Conservation (phyloP, 1,140 invertebrate species). For the Copidosoma floridanum region DNA sequence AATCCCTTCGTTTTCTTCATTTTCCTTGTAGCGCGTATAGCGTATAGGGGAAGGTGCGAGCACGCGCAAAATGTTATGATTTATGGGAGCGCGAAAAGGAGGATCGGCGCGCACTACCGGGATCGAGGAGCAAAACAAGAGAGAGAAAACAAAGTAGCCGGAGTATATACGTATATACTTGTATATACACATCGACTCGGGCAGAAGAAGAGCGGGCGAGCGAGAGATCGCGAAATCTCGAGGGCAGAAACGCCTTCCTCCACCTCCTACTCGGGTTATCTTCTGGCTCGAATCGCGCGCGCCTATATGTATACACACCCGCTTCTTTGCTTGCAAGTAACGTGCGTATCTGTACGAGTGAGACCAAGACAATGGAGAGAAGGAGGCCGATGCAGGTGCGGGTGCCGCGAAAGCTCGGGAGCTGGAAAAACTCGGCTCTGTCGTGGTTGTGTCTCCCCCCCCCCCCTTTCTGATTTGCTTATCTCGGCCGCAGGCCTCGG, state of each 20-base stretch:
- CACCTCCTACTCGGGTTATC: not conserved
- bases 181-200: too few relatives aligned
- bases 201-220: not conserved
- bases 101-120: not conserved
- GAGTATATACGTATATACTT: too few relatives aligned
- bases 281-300: not conserved
- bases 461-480: constrained; percentile 26
- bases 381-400: constrained; percentile 19
- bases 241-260: constrained; percentile 12
- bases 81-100: not conserved
- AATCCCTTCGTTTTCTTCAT: too few relatives aligned
- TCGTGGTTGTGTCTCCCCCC: not conserved
- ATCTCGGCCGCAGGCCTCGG: not conserved
- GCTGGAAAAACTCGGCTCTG: constrained; percentile 6
- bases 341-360: not conserved
- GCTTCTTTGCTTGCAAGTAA: not conserved
- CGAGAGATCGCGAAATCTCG: not conserved
- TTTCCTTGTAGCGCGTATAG: too few relatives aligned
- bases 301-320: not conserved
- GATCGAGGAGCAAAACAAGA: not conserved
- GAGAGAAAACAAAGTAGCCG: too few relatives aligned
- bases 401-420: constrained; percentile 4
- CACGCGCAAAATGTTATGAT: constrained; percentile 2
- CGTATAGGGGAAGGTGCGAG: too few relatives aligned
- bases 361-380: constrained; percentile 7